A percentile compares a stretch with the other conserved stretches of the same genome.
These are phyloP conservation scores for Cerastoderma edule DNA, from an alignment of 2,888 invertebrate species.

Conservation along the genomic window DNA sequence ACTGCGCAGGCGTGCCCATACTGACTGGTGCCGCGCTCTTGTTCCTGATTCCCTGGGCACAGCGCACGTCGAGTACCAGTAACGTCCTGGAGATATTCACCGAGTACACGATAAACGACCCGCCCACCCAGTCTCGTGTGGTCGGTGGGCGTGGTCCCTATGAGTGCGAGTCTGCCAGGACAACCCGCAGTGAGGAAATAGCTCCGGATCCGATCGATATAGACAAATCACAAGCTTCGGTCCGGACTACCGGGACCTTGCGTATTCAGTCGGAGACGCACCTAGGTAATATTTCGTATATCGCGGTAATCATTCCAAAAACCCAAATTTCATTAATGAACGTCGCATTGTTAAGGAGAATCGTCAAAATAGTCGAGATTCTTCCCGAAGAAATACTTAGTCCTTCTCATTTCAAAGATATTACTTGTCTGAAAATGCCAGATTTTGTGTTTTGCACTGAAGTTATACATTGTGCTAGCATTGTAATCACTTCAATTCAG, in stretches of 20 bases:
- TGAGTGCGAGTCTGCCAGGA: neutral
- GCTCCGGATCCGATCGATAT: neutral
- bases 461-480: too few species aligned
- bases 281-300: conserved; percentile 1
- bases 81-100: conserved; percentile 59
- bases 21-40: conserved; percentile 70
- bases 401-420: too few species aligned
- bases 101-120: conserved; percentile 40
- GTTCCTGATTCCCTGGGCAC: conserved; percentile 78
- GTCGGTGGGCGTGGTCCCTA: neutral
- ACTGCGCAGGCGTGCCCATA: conserved; percentile 74
- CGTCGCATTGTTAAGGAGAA: too few species aligned
- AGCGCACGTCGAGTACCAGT: conserved; percentile 66
- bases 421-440: too few species aligned
- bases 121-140: neutral
- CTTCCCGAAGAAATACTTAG: too few species aligned
- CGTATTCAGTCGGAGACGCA: conserved; percentile 7
- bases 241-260: conserved; percentile 24
- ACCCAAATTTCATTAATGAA: too few species aligned
- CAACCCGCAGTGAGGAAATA: conserved; percentile 11
- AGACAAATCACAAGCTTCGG: neutral
- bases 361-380: too few species aligned
- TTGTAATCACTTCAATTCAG: too few species aligned
- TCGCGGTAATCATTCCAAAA: too few species aligned
- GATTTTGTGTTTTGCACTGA: too few species aligned